phyloP scores from a whole-genome alignment of 2,113 vertebrate species.

The Formicarius rufipectus region DNA sequence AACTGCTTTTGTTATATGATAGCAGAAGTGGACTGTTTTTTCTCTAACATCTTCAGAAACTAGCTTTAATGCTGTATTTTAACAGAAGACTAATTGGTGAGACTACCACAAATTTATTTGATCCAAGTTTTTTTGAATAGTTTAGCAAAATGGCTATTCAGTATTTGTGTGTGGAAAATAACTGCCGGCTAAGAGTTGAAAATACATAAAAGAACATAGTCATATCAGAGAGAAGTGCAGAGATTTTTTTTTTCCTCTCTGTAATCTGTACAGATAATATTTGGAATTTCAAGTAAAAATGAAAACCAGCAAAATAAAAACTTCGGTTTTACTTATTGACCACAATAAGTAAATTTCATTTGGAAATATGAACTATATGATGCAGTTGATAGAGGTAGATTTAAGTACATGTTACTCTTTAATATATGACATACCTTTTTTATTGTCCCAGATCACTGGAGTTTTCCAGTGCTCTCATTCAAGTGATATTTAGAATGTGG shows the following conservation, averaged over 20 bases:
- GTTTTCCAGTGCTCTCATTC: slow-evolving; percentile 15
- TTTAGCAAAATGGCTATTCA: neutral
- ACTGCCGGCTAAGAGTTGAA: neutral
- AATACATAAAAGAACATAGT: neutral
- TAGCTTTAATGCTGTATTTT: neutral
- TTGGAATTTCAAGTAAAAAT: neutral
- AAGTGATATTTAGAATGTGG: slow-evolving; percentile 44
- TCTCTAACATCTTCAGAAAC: neutral
- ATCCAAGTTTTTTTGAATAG: neutral
- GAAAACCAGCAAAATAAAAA: neutral
- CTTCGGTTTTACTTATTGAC: neutral
- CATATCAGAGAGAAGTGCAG: neutral
- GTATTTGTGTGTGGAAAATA: neutral
- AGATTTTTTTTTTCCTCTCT: neutral
- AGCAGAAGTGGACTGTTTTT: neutral
- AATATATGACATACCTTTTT: neutral
- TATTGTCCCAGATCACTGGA: neutral
- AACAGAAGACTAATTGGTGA: neutral
- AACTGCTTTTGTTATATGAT: neutral
- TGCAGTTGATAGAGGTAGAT: neutral
- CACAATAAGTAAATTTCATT: neutral
- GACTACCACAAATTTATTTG: neutral
- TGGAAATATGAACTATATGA: neutral
- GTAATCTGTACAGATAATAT: neutral
- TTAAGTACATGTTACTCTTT: neutral